A percentile compares a stretch with the other conserved stretches of the same genome.
phyloP scores from a whole-genome alignment of 2,888 invertebrate species.

The Mimumesa dahlbomi region DNA sequence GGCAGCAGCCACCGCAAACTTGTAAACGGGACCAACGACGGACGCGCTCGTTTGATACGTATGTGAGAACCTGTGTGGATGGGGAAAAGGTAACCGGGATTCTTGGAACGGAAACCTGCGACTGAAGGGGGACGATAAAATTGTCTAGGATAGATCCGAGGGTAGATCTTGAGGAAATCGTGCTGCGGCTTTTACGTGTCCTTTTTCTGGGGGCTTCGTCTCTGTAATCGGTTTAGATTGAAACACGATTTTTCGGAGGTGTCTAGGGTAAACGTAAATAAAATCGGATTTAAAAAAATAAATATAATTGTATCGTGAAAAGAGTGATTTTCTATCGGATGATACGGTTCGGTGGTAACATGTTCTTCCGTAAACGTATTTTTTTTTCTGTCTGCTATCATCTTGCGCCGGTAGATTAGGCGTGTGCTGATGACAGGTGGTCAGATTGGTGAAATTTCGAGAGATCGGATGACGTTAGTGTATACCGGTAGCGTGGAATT shows the following conservation, averaged over 20 bases:
- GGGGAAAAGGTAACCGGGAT: not conserved
- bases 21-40: constrained; percentile 32
- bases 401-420: constrained; percentile 34
- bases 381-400: constrained; percentile 8
- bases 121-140: not conserved
- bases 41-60: constrained; percentile 9
- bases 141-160: not conserved
- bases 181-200: no score
- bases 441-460: constrained; percentile 55
- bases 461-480: constrained; percentile 73
- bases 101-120: constrained; percentile 9
- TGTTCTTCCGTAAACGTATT: not conserved
- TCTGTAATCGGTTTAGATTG: no score
- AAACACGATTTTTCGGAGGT: no score
- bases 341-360: no score
- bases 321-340: no score
- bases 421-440: constrained; percentile 69
- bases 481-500: constrained; percentile 77
- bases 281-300: no score
- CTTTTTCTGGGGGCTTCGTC: no score
- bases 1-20: constrained; percentile 23
- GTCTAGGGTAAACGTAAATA: no score
- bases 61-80: not conserved
- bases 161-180: not conserved
- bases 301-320: no score